These are phyloP conservation scores for Micronycteris hirsuta DNA, from an alignment of 2,113 vertebrate species.

Conservation along the genomic window DNA sequence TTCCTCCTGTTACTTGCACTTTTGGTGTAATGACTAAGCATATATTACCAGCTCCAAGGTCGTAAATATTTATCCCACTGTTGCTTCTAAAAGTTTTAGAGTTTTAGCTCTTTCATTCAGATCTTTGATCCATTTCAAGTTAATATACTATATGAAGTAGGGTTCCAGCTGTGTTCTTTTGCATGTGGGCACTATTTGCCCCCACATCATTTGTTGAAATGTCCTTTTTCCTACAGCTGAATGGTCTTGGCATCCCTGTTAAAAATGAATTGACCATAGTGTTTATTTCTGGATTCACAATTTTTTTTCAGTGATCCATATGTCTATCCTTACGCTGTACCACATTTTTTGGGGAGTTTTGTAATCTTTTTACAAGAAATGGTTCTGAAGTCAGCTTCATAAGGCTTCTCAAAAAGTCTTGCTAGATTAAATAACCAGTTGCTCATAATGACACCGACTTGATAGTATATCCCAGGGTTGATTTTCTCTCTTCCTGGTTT, in stretches of 20 bases:
- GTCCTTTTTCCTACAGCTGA: neutral
- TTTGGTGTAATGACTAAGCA: neutral
- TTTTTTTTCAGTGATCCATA: neutral
- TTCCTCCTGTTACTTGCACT: neutral
- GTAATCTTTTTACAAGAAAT: neutral
- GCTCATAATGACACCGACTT: neutral
- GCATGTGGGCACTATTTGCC: neutral
- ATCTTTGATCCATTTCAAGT: neutral
- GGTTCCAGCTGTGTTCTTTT: neutral
- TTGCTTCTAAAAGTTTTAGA: neutral
- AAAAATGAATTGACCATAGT: neutral
- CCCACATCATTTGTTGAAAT: neutral
- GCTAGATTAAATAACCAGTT: neutral
- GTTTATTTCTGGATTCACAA: neutral
- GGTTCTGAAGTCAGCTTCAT: neutral
- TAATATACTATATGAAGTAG: neutral
- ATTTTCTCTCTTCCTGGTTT: neutral
- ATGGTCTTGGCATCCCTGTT: neutral
- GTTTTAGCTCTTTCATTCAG: neutral
- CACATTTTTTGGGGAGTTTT: neutral
- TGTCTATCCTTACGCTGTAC: neutral
- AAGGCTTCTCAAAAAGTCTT: neutral
- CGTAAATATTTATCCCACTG: neutral
- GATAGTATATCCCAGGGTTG: neutral
- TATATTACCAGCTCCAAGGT: neutral